Evolutionary conservation across 2,888 invertebrate species (phyloP).

Genomic region (Synanthedon vespiformis): DNA sequence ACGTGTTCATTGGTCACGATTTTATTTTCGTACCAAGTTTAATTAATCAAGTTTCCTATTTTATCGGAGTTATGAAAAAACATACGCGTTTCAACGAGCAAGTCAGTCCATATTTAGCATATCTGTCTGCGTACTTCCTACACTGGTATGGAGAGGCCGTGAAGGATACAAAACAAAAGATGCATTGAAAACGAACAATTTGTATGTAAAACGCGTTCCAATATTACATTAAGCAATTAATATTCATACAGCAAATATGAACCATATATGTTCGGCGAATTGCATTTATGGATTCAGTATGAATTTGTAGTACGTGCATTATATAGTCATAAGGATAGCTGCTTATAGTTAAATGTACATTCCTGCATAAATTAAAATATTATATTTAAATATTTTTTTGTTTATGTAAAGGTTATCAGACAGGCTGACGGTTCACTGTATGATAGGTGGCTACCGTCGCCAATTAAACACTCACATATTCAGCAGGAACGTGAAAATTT

Average conservation of each 20-base stretch:
- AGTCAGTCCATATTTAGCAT: neutral
- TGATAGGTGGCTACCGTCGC: too few relatives aligned
- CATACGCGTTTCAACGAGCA: neutral
- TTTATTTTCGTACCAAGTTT: neutral
- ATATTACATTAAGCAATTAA: slow-evolving; percentile 29
- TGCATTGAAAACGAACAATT: slow-evolving; percentile 21
- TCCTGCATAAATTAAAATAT: too few relatives aligned
- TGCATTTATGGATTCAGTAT: slow-evolving; percentile 43
- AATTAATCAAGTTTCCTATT: neutral
- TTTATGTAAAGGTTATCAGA: too few relatives aligned
- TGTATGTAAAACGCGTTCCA: slow-evolving; percentile 21
- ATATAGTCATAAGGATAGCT: slow-evolving; percentile 39
- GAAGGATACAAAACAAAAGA: slow-evolving; percentile 37
- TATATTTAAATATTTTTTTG: too few relatives aligned
- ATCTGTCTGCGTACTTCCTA: neutral
- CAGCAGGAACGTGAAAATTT: too few relatives aligned
- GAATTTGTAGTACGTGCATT: slow-evolving; percentile 45
- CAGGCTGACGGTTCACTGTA: too few relatives aligned
- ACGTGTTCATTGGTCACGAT: neutral
- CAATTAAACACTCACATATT: too few relatives aligned
- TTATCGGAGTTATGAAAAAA: neutral
- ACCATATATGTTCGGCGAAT: slow-evolving; percentile 45
- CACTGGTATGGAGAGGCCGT: slow-evolving; percentile 12
- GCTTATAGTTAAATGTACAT: slow-evolving; percentile 27
- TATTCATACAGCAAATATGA: slow-evolving; percentile 41